Evolutionary conservation across 2,797 vertebrate genomes (phyloP).

Genomic region (Merluccius polli): DNA sequence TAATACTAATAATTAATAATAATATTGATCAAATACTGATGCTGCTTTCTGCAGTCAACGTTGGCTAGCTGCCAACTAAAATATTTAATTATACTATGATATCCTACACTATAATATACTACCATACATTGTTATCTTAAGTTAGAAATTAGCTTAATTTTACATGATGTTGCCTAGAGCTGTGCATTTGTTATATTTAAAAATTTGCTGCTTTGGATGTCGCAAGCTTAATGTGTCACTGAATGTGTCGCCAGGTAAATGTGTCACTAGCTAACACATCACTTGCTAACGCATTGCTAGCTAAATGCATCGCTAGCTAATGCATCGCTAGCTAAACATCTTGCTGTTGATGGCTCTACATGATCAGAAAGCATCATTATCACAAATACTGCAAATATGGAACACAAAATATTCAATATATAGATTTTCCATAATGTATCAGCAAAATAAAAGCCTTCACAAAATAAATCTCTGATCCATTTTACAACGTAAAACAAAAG

Average conservation of each 20-base stretch:
- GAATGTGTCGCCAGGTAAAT: no score
- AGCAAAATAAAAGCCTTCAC: slow-evolving; percentile 74
- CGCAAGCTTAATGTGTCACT: not conserved
- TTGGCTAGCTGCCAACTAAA: not conserved
- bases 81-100: not conserved
- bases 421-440: slow-evolving; percentile 51
- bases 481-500: slow-evolving; percentile 72
- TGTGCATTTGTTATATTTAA: not conserved
- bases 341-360: slow-evolving; percentile 26
- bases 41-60: not conserved
- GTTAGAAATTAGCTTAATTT: not conserved
- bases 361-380: slow-evolving; percentile 48
- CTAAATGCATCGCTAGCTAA: not conserved
- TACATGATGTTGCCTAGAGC: not conserved
- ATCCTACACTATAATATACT: not conserved
- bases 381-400: slow-evolving; percentile 66
- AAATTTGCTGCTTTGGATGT: not conserved
- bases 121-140: not conserved
- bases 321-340: not conserved
- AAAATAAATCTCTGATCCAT: slow-evolving; percentile 77
- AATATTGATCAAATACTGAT: not conserved
- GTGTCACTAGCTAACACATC: no score
- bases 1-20: not conserved
- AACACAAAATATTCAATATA: slow-evolving; percentile 61
- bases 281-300: not conserved